Evolutionary conservation across 2,888 invertebrate species (phyloP).

Genomic region (Caenorhabditis sp.): DNA sequence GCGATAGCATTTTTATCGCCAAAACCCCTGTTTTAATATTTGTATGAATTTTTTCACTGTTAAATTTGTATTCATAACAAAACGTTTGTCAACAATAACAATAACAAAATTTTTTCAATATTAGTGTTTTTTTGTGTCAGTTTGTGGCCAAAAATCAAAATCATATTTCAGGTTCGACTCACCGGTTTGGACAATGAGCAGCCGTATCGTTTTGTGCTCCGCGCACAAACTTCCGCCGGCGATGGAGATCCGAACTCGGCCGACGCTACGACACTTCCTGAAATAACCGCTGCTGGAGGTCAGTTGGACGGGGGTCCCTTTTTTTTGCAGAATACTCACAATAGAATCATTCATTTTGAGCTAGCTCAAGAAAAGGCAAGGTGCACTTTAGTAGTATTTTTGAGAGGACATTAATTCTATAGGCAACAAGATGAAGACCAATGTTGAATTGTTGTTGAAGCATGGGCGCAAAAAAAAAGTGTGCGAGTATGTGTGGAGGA

Average conservation of each 20-base stretch:
- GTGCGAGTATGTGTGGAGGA: not conserved
- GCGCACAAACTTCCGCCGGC: constrained; percentile 87
- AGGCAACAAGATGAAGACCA: too few relatives aligned
- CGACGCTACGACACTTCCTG: constrained; percentile 67
- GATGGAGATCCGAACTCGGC: constrained; percentile 79
- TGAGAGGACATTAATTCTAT: too few relatives aligned
- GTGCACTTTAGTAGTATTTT: not conserved
- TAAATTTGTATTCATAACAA: too few relatives aligned
- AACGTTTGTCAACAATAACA: too few relatives aligned
- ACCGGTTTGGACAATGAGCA: constrained; percentile 80
- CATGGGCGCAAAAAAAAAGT: not conserved
- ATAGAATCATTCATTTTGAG: not conserved
- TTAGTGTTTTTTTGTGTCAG: not conserved
- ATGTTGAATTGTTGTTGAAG: not conserved
- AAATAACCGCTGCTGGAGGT: constrained; percentile 50
- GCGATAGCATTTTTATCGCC: too few relatives aligned
- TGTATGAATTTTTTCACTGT: too few relatives aligned
- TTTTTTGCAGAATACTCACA: too few relatives aligned
- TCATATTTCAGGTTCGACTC: constrained; percentile 44
- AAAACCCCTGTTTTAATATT: not conserved
- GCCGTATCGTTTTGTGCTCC: constrained; percentile 82
- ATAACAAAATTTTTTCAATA: not conserved
- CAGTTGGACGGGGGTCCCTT: not conserved
- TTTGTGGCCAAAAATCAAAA: not conserved
- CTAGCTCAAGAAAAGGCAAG: not conserved